Evolutionary conservation across 1,140 invertebrate species (phyloP).

Genomic region (Hormaphis cornu): DNA sequence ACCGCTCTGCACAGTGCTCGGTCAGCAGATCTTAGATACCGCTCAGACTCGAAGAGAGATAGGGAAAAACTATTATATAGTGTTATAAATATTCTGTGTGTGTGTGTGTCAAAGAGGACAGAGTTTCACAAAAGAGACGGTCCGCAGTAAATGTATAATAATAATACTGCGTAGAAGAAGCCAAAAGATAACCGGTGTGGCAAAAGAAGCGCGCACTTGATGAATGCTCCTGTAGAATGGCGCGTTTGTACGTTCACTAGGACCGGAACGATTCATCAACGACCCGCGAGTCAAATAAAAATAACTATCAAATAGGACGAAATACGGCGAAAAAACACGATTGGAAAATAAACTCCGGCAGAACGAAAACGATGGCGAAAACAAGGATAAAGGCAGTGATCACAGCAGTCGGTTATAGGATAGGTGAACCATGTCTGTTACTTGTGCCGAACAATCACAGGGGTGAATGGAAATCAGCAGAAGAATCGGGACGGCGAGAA

Average conservation of each 20-base stretch:
- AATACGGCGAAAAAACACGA: too few species aligned
- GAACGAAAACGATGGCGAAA: too few species aligned
- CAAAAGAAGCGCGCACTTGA: slow-evolving; percentile 5
- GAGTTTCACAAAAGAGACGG: background rate
- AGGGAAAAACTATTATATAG: too few species aligned
- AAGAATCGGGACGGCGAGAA: too few species aligned
- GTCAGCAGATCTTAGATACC: slow-evolving; percentile 28
- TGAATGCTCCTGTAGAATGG: slow-evolving; percentile 21
- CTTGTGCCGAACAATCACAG: too few species aligned
- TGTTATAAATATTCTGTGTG: too few species aligned
- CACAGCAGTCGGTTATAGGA: too few species aligned
- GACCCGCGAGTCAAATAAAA: background rate
- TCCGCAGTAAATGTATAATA: background rate
- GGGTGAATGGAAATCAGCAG: too few species aligned
- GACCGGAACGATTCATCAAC: slow-evolving; percentile 24
- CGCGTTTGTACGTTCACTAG: too few species aligned
- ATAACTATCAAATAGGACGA: background rate
- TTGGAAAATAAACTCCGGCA: too few species aligned
- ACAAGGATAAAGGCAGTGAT: too few species aligned
- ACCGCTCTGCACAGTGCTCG: background rate
- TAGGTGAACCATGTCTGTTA: too few species aligned
- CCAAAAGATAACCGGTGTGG: slow-evolving; percentile 24
- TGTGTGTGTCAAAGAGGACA: background rate
- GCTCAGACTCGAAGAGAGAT: background rate
- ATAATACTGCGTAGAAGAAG: background rate